Base-by-base conservation (phyloP, 2,113 vertebrate genomes). In the Callopanchax toddi region DNA sequence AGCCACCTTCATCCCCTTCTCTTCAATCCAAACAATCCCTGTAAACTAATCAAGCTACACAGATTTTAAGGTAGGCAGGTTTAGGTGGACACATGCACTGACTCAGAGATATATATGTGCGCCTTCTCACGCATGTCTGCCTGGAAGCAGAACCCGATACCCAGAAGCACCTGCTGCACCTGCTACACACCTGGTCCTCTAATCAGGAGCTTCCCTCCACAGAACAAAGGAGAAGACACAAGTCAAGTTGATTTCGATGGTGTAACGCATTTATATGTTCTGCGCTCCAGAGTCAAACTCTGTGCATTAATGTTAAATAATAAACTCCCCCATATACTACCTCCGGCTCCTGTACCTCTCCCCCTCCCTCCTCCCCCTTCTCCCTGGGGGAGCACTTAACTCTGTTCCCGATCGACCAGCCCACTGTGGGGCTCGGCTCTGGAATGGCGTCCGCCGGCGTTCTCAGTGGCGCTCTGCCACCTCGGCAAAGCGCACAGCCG, bases 361-460 rank as follows among this genome's bases (percentile, higher is more conserved):
- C 64, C 63, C 61, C 71, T 60, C 66, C 83, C 81, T 72, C 82
- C 59, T 56, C 82, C 72, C 68, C 71, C 71, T 61, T 18, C 85
- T 88, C 89, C 88, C 89, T 81, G 84, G 89, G 89, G 86, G 87
- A 90, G 89, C 89, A 91, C 89, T 91, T 91, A 91, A 90, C 89
- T 89, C 89, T 84, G 87, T 89, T 82, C 86, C 81, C 68, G 83
- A 91, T 91, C 89, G 89, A 91, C 86, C 89, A 71, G 80, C 71
- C 79, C 86, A 86, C 88, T 22, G 76, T 60, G 74, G 87, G 79
- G 86, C 66, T n/a, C 57, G 50, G 81, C 83, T 86, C 83, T 67
- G 74, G 86, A 87, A 82, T 75, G 82, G 86, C 49, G 65, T 87
- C 84, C 58, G 39, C 42, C 50, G 46, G 71, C 55, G 69, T 65